phyloP scores from a whole-genome alignment of 2,888 invertebrate species.

The Orthonychiurus folsomi region DNA sequence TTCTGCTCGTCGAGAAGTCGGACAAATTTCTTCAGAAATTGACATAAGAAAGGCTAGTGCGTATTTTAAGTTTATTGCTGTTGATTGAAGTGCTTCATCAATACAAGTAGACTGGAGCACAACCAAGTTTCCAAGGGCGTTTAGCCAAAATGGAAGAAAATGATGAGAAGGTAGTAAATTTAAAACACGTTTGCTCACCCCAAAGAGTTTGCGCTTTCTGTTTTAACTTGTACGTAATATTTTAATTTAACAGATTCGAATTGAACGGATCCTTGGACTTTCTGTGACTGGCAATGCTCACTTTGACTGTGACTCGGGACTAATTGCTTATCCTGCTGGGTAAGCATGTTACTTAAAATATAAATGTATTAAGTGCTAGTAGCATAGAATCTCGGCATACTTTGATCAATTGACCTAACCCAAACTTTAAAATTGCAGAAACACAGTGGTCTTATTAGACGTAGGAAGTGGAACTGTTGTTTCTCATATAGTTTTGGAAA shows the following conservation, averaged over 20 bases:
- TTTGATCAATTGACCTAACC: conserved; percentile 36
- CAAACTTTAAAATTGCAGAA: too few species aligned
- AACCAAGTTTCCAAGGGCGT: too few species aligned
- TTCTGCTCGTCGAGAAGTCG: too few species aligned
- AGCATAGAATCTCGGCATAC: background rate
- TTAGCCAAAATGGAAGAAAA: conserved; percentile 40
- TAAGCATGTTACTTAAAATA: conserved; percentile 46
- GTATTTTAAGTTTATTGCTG: too few species aligned
- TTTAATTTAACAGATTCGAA: conserved; percentile 71
- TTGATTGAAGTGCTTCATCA: too few species aligned
- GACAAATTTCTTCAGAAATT: too few species aligned
- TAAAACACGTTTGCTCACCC: too few species aligned
- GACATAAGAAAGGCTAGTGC: too few species aligned
- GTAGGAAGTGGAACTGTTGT: conserved; percentile 50
- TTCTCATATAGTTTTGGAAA: conserved; percentile 38
- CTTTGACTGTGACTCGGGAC: conserved; percentile 78
- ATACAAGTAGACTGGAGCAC: too few species aligned
- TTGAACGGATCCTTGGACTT: conserved; percentile 87
- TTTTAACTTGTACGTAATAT: too few species aligned
- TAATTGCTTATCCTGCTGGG: conserved; percentile 95
- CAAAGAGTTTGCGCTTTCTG: too few species aligned
- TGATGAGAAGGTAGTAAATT: conserved; percentile 37
- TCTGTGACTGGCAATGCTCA: conserved; percentile 91
- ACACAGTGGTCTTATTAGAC: conserved; percentile 89
- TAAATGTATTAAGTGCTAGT: background rate